These are phyloP conservation scores for Pongo pygmaeus DNA, from an alignment of 2,113 vertebrate species.

Conservation along the genomic window DNA sequence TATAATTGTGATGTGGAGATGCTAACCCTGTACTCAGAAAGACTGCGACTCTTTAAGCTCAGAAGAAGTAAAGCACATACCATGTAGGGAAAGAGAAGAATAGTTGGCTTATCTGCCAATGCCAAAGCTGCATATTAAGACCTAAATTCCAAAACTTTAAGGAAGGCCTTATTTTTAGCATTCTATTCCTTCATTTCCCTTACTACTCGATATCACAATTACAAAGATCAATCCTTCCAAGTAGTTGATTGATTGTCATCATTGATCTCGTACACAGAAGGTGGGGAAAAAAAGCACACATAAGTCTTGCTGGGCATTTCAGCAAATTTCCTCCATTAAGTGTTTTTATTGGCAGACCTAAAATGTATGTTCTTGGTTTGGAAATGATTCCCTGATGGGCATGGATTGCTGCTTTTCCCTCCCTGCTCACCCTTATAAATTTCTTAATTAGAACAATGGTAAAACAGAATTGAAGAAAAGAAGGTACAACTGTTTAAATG, in stretches of 20 bases:
- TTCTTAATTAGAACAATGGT: background rate
- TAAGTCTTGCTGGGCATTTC: conserved; percentile 56
- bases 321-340: conserved; percentile 71
- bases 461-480: background rate
- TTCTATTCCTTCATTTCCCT: conserved; percentile 49
- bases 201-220: conserved; percentile 63
- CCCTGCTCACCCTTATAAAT: conserved; percentile 32
- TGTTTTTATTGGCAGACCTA: conserved; percentile 65
- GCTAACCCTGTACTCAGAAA: background rate
- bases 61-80: background rate
- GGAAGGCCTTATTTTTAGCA: conserved; percentile 31
- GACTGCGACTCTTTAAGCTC: background rate
- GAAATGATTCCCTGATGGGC: conserved; percentile 43
- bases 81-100: background rate
- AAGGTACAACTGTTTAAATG: background rate
- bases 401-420: background rate
- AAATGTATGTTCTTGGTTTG: conserved; percentile 35
- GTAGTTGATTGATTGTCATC: conserved; percentile 64
- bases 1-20: background rate
- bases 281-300: background rate
- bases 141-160: conserved; percentile 20
- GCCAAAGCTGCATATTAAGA: conserved; percentile 26
- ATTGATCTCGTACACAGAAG: conserved; percentile 60
- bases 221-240: conserved; percentile 59
- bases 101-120: background rate